phyloP scores from a whole-genome alignment of 2,797 vertebrate genomes.

The Coregonus suidteri region DNA sequence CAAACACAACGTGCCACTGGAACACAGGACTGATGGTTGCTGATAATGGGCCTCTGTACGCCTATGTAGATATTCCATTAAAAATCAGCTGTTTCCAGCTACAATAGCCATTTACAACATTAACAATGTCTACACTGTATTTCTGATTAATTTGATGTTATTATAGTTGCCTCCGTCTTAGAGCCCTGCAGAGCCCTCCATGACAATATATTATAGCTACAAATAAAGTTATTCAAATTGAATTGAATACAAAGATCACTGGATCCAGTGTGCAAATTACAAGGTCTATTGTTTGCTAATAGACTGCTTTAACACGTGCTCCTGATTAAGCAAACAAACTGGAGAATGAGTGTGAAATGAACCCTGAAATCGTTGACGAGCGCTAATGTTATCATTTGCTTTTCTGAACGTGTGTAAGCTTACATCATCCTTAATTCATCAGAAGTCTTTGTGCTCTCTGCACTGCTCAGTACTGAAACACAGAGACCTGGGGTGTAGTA shows the following conservation, averaged over 20 bases:
- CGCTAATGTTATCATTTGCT: background rate
- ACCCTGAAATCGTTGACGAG: background rate
- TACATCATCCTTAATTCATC: background rate
- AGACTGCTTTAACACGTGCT: background rate
- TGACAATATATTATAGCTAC: too few species aligned
- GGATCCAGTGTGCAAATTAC: background rate
- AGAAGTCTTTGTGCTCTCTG: background rate
- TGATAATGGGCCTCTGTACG: too few species aligned
- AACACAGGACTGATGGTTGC: too few species aligned
- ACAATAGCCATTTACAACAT: too few species aligned
- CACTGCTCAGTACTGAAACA: background rate
- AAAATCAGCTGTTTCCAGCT: too few species aligned
- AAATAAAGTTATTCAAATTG: too few species aligned
- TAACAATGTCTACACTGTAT: too few species aligned
- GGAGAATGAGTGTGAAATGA: background rate
- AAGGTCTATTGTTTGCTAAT: background rate
- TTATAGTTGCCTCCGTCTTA: too few species aligned
- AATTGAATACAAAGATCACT: background rate
- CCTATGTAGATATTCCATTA: too few species aligned
- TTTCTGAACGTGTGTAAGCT: background rate
- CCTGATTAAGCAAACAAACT: background rate
- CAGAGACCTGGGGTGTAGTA: background rate
- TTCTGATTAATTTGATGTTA: too few species aligned
- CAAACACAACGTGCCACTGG: too few species aligned
- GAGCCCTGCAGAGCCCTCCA: too few species aligned